Base-by-base conservation (phyloP, 2,888 invertebrate genomes). In the Cryptophagus acutangulus region DNA sequence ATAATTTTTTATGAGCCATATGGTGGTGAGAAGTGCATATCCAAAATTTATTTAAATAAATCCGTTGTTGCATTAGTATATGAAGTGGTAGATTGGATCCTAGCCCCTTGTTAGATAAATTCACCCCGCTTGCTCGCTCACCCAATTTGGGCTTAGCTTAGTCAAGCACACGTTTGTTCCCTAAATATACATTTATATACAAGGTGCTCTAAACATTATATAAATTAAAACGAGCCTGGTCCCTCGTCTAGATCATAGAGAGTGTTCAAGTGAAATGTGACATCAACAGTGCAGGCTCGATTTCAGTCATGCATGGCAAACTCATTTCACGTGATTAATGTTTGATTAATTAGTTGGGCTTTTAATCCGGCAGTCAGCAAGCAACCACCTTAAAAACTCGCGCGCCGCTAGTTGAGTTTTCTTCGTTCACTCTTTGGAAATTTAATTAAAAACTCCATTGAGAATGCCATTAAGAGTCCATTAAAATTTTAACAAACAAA, bases 241-340 rank as follows among this genome's bases (percentile, higher is more conserved):
- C n/a, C n/a, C n/a, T n/a, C n/a, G n/a, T n/a, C n/a, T n/a, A n/a
- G n/a, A n/a, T n/a, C n/a, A n/a, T n/a, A n/a, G n/a, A n/a, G n/a
- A n/a, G n/a, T n/a, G n/a, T n/a, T n/a, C n/a, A n/a, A n/a, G n/a
- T n/a, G n/a, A n/a, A n/a, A n/a, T n/a, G n/a, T n/a, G n/a, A n/a
- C n/a, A n/a, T n/a, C n/a, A n/a, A n/a, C n/a, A n/a, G n/a, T n/a
- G n/a, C n/a, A n/a, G n/a, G n/a, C n/a, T n/a, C n/a, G n/a, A n/a
- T n/a, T n/a, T n/a, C n/a, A n/a, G 43, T 40, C 53, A 52, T 52
- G 56, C 57, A 48, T 58, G 9, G 54, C 52, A 49, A 58, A 52
- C 55, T 56, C 54, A 55, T 54, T 57, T 52, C 54, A 49, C 49
- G 52, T 55, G 54, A 59, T 59, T 59, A 59, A 59, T 57, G 52